phyloP scores from a whole-genome alignment of 1,140 invertebrate genomes.

The Telenomus remus region DNA sequence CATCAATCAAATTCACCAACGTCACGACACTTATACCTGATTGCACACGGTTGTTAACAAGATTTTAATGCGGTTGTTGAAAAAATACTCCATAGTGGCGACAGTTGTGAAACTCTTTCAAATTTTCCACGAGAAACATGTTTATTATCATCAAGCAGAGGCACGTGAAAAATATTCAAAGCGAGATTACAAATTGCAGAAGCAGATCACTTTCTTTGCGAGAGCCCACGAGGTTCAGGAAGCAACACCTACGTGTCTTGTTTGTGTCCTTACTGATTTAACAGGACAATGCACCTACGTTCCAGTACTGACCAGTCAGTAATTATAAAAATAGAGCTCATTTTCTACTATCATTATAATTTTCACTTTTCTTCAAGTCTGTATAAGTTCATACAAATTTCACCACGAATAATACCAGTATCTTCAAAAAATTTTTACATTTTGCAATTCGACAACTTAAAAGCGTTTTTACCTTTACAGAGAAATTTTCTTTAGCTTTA shows the following conservation, averaged over 20 bases:
- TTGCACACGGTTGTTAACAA: constrained; percentile 45
- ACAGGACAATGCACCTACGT: constrained; percentile 23
- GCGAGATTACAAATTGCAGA: constrained; percentile 21
- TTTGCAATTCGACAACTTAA: too few species aligned
- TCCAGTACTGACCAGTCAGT: constrained; percentile 6
- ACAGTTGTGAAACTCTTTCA: constrained; percentile 4
- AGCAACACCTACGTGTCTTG: constrained; percentile 31
- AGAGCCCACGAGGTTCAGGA: constrained; percentile 35
- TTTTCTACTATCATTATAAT: constrained; percentile 5
- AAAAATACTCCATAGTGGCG: not conserved
- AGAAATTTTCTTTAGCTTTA: too few species aligned
- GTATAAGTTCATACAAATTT: too few species aligned
- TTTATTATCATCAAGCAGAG: constrained; percentile 11
- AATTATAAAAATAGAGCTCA: constrained; percentile 8
- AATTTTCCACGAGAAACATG: constrained; percentile 10
- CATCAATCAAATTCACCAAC: constrained; percentile 64
- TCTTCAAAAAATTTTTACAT: too few species aligned
- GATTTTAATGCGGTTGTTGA: constrained; percentile 19
- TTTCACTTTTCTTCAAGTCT: too few species aligned
- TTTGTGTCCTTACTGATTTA: constrained; percentile 32
- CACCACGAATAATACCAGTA: not conserved
- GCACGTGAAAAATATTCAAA: not conserved
- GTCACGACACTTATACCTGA: constrained; percentile 67
- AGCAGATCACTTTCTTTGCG: constrained; percentile 38
- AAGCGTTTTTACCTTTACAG: too few species aligned